A percentile compares a stretch with the other conserved stretches of the same genome.
Conservation (phyloP, 2,888 invertebrate species). For the Cheilosia urbana region DNA sequence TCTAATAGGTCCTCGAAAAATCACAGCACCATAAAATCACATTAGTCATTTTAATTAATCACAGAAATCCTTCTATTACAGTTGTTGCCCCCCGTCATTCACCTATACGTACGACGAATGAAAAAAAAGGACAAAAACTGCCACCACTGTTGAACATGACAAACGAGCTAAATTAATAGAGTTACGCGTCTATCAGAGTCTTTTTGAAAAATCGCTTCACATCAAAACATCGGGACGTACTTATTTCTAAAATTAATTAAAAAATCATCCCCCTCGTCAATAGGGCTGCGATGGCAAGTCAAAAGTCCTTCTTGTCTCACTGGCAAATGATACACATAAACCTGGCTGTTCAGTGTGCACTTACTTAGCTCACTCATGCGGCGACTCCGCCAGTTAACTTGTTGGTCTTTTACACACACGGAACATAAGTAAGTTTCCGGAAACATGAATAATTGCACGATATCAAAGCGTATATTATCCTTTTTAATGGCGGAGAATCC, state of each 20-base stretch:
- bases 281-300: constrained; percentile 20
- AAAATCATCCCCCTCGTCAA: constrained; percentile 49
- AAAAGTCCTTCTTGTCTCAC: constrained; percentile 21
- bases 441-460: constrained; percentile 75
- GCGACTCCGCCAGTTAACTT: constrained; percentile 6
- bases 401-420: constrained; percentile 18
- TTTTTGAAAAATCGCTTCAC: constrained; percentile 30
- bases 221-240: constrained; percentile 35
- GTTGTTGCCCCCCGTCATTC: background rate
- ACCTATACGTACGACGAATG: background rate
- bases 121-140: constrained; percentile 32
- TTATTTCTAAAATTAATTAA: constrained; percentile 67
- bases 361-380: constrained; percentile 65
- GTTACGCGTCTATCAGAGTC: background rate
- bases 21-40: constrained; percentile 62
- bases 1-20: constrained; percentile 1
- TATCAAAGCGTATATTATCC: constrained; percentile 74
- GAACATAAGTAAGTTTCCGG: constrained; percentile 70
- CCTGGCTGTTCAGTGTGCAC: constrained; percentile 31
- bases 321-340: constrained; percentile 15
- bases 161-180: constrained; percentile 64
- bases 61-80: constrained; percentile 55
- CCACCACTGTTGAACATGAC: constrained; percentile 56
- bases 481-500: constrained; percentile 56
- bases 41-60: constrained; percentile 69